Base-by-base conservation (phyloP, 2,797 vertebrate species). In the Loris lydekkerianus region DNA sequence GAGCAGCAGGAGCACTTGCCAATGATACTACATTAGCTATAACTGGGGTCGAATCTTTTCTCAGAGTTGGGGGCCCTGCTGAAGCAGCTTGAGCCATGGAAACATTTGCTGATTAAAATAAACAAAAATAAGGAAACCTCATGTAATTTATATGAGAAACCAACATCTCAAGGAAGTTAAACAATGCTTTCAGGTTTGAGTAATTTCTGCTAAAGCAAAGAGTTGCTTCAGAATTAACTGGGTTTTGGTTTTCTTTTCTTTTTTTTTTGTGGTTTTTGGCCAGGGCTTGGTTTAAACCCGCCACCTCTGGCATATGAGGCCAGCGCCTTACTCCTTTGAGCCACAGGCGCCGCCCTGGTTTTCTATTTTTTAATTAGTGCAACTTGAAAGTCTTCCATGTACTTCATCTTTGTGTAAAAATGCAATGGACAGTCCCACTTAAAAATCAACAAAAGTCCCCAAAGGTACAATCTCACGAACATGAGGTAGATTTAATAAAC, bases 1-100 rank as follows among this genome's bases (percentile, higher is more conserved):
- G 99, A 84, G 98, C 98, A 63, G 98, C 98, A 81, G 99, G 98
- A 75, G 98, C 92, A 90, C 98, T 99, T 21, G 99, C 99, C n/a
- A 99, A 99, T 2, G 99, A 99, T 80, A 99, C 98, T 82, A 99
- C 99, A 4, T 99, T 99, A 97, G 99, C 99, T 97, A 99, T 99
- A 95, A 99, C 99, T 6, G 99, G 99, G 34, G 99, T 99, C 65
- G 99, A 98, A 96, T 99, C 99, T 91, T 98, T 99, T 95, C 98
- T 98, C 96, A 98, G 97, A 13, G 98, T 97, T 93, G 98, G 98
- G 69, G 98, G 98, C 49, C 98, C 98, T 86, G 98, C 97, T 61
- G 98, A 98, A 94, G 98, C 97, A 89, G 98, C 97, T 96, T 98
- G 98, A 94, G 98, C 95, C 98, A 98, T 98, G 81, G 98, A 98